Evolutionary conservation across 2,888 invertebrate genomes (phyloP).

Genomic region (Augiades crinisus): DNA sequence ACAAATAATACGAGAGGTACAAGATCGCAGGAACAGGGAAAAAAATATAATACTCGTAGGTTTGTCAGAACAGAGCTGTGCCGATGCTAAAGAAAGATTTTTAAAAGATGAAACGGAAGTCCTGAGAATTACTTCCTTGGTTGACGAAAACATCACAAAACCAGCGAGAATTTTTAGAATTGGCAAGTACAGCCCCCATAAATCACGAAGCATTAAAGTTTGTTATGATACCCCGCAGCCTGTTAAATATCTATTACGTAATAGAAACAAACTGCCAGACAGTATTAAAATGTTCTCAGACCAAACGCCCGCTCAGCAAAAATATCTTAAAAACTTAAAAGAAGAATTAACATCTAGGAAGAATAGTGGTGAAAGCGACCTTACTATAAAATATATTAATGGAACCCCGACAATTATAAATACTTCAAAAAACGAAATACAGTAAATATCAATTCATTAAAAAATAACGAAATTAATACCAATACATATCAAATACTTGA

Average conservation of each 20-base stretch:
- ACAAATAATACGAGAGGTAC: slow-evolving; percentile 28
- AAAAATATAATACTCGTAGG: slow-evolving; percentile 23
- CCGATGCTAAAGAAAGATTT: neutral
- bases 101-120: slow-evolving; percentile 16
- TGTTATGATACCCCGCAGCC: slow-evolving; percentile 14
- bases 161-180: slow-evolving; percentile 23
- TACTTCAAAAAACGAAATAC: slow-evolving; percentile 18
- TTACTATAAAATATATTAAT: slow-evolving; percentile 22
- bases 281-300: slow-evolving; percentile 24
- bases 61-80: slow-evolving; percentile 15
- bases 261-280: slow-evolving; percentile 15
- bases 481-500: slow-evolving; percentile 22
- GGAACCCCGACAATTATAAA: slow-evolving; percentile 20
- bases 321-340: slow-evolving; percentile 17
- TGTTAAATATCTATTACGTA: slow-evolving; percentile 12
- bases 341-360: slow-evolving; percentile 8
- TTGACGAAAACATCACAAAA: slow-evolving; percentile 10
- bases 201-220: slow-evolving; percentile 25
- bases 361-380: slow-evolving; percentile 19
- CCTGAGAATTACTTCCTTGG: slow-evolving; percentile 3
- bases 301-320: slow-evolving; percentile 26
- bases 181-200: slow-evolving; percentile 22
- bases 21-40: slow-evolving; percentile 26
- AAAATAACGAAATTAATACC: neutral
- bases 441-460: neutral